Conservation (phyloP, 2,797 vertebrate species). For the Triplophysa bombifrons region DNA sequence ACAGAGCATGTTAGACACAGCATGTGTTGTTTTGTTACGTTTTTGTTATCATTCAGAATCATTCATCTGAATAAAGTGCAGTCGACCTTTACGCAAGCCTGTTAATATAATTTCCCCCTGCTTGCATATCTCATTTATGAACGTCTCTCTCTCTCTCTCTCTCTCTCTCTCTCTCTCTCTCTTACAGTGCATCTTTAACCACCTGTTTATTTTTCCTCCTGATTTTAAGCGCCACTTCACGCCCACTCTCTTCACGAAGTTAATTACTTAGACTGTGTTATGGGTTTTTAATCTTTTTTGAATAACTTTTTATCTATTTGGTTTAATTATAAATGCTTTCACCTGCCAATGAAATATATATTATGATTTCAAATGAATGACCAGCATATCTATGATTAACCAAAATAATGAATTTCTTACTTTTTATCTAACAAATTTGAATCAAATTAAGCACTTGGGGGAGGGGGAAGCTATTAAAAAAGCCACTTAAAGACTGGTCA, state of each 20-base stretch:
- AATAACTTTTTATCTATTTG: conserved; percentile 61
- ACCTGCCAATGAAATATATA: conserved; percentile 58
- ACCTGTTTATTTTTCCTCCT: conserved; percentile 33
- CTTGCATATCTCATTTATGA: conserved; percentile 41
- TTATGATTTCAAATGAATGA: conserved; percentile 43
- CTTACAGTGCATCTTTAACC: conserved; percentile 20
- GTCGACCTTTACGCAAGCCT: conserved; percentile 56
- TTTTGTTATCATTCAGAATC: conserved; percentile 48
- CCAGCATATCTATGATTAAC: conserved; percentile 38
- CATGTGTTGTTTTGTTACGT: conserved; percentile 28
- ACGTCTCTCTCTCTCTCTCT: conserved; percentile 17
- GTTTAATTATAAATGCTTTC: conserved; percentile 63
- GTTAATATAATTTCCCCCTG: conserved; percentile 59
- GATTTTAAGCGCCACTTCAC: conserved; percentile 48
- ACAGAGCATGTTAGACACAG: conserved; percentile 26
- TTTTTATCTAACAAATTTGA: not conserved
- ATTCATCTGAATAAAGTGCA: conserved; percentile 50
- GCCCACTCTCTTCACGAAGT: conserved; percentile 52
- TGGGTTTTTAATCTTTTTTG: conserved; percentile 62
- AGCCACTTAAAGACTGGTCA: not conserved
- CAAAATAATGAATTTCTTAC: conserved; percentile 44
- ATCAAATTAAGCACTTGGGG: not conserved
- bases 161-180: conserved; percentile 12
- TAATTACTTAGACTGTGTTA: conserved; percentile 64
- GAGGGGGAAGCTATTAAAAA: not conserved